Conservation (phyloP, 2,888 invertebrate genomes). For the Drosophila atripex region DNA sequence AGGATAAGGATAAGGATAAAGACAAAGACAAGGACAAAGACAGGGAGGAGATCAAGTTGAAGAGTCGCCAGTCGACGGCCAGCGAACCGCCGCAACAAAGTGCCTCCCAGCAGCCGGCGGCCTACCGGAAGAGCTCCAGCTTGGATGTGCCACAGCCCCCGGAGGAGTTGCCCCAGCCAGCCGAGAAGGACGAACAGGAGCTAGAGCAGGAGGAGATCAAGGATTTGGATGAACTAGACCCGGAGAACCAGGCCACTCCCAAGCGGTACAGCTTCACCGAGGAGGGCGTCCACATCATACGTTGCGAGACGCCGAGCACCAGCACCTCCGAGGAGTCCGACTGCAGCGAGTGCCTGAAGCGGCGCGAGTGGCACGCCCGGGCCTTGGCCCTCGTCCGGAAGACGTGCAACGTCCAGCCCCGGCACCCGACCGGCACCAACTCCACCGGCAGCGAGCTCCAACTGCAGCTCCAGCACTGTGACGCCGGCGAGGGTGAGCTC, state of each 20-base stretch:
- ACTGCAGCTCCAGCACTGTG: conserved; percentile 66
- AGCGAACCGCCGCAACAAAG: conserved; percentile 84
- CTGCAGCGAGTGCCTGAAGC: conserved; percentile 84
- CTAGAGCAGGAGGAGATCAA: conserved; percentile 9
- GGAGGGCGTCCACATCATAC: conserved; percentile 86
- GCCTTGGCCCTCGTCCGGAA: conserved; percentile 83
- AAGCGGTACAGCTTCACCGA: conserved; percentile 89
- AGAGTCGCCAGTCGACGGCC: conserved; percentile 84
- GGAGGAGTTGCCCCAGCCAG: conserved; percentile 31
- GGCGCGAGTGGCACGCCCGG: conserved; percentile 84
- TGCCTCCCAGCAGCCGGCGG: conserved; percentile 81
- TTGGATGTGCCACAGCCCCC: conserved; percentile 86
- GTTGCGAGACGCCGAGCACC: conserved; percentile 84
- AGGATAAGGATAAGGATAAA: conserved; percentile 45
- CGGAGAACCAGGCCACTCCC: conserved; percentile 80
- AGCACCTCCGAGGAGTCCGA: conserved; percentile 84
- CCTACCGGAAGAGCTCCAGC: conserved; percentile 89
- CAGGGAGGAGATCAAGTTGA: conserved; percentile 76
- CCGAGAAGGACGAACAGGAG: conserved; percentile 13
- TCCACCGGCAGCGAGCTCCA: conserved; percentile 61
- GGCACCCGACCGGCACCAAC: conserved; percentile 32
- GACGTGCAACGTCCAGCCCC: conserved; percentile 83
- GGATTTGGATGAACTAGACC: conserved; percentile 14
- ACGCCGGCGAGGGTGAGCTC: conserved; percentile 71
- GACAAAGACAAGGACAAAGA: conserved; percentile 41